These are phyloP conservation scores for Himalopsyche anomala DNA, from an alignment of 2,888 invertebrate genomes.

Conservation along the genomic window DNA sequence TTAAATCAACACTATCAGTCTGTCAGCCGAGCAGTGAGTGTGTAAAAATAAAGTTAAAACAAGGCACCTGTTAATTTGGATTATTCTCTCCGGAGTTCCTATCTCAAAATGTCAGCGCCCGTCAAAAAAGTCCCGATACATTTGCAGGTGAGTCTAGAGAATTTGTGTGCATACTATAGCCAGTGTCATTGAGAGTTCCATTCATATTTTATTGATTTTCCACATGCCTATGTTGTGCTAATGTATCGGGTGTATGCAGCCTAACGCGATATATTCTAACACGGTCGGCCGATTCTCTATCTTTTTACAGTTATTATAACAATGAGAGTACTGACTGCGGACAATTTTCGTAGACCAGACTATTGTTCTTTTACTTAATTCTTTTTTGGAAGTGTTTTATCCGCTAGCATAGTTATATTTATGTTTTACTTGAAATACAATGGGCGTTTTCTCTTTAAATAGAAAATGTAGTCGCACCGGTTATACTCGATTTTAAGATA, in stretches of 20 bases:
- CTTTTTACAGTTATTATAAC: conserved; percentile 35
- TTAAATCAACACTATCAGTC: conserved; percentile 35
- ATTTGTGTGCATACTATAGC: neutral
- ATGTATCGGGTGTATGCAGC: neutral
- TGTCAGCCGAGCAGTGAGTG: conserved; percentile 48
- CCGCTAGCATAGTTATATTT: neutral
- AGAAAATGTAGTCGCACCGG: conserved; percentile 33
- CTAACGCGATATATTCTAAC: neutral
- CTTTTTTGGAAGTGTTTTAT: neutral
- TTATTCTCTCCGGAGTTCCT: conserved; percentile 1
- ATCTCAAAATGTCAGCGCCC: conserved; percentile 83
- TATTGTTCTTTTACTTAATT: neutral
- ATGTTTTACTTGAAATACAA: conserved; percentile 23
- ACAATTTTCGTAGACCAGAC: neutral
- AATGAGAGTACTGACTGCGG: conserved; percentile 14
- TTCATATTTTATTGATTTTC: conserved; percentile 54
- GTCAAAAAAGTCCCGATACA: conserved; percentile 97
- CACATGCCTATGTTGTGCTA: conserved; percentile 16
- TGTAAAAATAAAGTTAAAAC: conserved; percentile 48
- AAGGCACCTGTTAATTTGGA: conserved; percentile 39
- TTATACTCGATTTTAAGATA: conserved; percentile 24
- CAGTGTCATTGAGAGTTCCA: conserved; percentile 39
- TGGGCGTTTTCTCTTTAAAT: conserved; percentile 40
- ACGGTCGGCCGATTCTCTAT: conserved; percentile 19
- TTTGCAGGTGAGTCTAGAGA: conserved; percentile 81